A percentile compares a stretch with the other conserved stretches of the same genome.
These are phyloP conservation scores for Wiebesia pumilae DNA, from an alignment of 1,140 invertebrate genomes.

Conservation along the genomic window DNA sequence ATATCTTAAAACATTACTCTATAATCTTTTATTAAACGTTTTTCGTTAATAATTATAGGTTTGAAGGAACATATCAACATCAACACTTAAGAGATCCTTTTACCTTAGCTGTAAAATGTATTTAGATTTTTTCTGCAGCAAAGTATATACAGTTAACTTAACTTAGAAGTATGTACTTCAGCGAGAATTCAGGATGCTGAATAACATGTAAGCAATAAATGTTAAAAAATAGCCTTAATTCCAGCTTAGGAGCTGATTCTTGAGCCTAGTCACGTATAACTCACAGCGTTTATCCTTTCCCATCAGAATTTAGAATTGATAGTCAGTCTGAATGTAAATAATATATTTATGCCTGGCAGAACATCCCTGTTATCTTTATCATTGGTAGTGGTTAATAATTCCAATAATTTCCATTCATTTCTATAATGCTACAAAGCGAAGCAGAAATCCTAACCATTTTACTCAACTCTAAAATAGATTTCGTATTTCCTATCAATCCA, in stretches of 20 bases:
- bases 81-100: not conserved
- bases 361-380: not conserved
- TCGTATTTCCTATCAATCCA: not conserved
- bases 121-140: not conserved
- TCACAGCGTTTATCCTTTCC: not conserved
- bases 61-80: not conserved
- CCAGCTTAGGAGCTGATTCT: not conserved
- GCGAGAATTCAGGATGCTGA: not conserved
- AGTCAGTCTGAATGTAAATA: not conserved
- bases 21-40: too few relatives aligned
- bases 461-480: not conserved
- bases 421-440: not conserved
- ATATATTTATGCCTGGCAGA: not conserved
- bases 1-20: too few relatives aligned
- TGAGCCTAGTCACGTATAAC: not conserved
- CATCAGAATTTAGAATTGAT: not conserved
- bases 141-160: not conserved
- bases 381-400: not conserved
- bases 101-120: not conserved
- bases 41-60: too few relatives aligned
- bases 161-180: not conserved
- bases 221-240: constrained; percentile 17
- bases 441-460: too few relatives aligned
- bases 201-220: not conserved
- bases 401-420: not conserved